phyloP scores from a whole-genome alignment of 2,113 vertebrate species.

The Sander vitreus region DNA sequence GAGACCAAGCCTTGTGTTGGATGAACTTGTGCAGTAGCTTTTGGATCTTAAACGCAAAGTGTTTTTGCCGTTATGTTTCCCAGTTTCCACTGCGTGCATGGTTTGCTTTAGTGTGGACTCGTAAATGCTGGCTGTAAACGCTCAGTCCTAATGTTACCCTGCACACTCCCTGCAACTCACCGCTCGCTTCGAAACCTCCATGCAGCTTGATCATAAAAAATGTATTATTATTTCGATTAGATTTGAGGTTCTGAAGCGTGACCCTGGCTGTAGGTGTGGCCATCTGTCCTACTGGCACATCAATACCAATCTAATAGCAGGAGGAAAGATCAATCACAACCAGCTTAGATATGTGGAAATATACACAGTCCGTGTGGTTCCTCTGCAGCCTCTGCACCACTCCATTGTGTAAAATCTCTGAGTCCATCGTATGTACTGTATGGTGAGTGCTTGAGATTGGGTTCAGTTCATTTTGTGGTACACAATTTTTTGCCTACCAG shows the following conservation, averaged over 20 bases:
- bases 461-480: not conserved
- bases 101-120: slow-evolving; percentile 51
- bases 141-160: slow-evolving; percentile 51
- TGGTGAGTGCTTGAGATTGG: not conserved
- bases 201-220: slow-evolving; percentile 65
- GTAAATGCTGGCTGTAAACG: slow-evolving; percentile 57
- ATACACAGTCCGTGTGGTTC: slow-evolving; percentile 46
- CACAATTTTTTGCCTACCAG: not conserved
- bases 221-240: slow-evolving; percentile 70
- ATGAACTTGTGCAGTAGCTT: slow-evolving; percentile 18
- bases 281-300: slow-evolving; percentile 69
- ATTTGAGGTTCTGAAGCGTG: slow-evolving; percentile 68
- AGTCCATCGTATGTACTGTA: not conserved
- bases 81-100: slow-evolving; percentile 16
- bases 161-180: slow-evolving; percentile 48
- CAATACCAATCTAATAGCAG: slow-evolving; percentile 79
- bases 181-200: slow-evolving; percentile 43
- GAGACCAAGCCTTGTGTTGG: not conserved
- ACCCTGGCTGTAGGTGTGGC: slow-evolving; percentile 61
- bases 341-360: slow-evolving; percentile 72
- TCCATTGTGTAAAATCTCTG: not conserved
- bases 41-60: slow-evolving; percentile 30
- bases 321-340: slow-evolving; percentile 78
- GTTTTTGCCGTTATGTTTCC: slow-evolving; percentile 50
- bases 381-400: slow-evolving; percentile 50